Conservation (phyloP, 1,140 invertebrate species). For the Bradynema listronoti region DNA sequence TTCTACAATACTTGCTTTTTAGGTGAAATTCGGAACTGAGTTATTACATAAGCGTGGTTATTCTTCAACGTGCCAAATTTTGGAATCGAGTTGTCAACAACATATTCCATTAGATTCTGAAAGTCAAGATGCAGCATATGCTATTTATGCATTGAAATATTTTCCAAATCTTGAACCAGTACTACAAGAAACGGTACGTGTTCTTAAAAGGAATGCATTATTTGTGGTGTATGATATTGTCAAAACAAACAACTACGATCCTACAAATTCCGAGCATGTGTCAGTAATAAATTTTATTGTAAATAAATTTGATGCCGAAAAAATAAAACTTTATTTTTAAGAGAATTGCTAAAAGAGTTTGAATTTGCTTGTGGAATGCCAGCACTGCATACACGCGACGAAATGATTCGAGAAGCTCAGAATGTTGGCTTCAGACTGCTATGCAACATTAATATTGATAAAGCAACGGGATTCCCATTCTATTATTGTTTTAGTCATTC, state of each 20-base stretch:
- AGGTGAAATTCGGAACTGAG: slow-evolving; percentile 48
- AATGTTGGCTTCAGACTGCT: slow-evolving; percentile 38
- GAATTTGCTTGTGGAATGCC: slow-evolving; percentile 58
- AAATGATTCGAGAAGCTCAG: slow-evolving; percentile 41
- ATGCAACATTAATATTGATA: slow-evolving; percentile 38
- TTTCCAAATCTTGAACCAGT: slow-evolving; percentile 45
- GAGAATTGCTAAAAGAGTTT: slow-evolving; percentile 45
- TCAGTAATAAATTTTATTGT: slow-evolving; percentile 20
- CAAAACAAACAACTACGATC: slow-evolving; percentile 51
- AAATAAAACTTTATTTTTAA: slow-evolving; percentile 24
- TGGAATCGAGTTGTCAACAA: slow-evolving; percentile 64
- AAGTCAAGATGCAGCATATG: slow-evolving; percentile 50
- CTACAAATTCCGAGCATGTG: slow-evolving; percentile 41
- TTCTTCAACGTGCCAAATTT: slow-evolving; percentile 32
- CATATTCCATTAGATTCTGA: slow-evolving; percentile 51
- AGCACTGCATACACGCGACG: slow-evolving; percentile 40
- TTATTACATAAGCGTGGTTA: slow-evolving; percentile 38
- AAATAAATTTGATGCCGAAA: slow-evolving; percentile 17
- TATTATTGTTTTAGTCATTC: slow-evolving; percentile 53
- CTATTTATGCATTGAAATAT: slow-evolving; percentile 55
- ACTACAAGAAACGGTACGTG: slow-evolving; percentile 39
- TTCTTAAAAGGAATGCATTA: slow-evolving; percentile 44
- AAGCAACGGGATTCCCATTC: slow-evolving; percentile 46
- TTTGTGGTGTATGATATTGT: slow-evolving; percentile 55
- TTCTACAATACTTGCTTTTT: slow-evolving; percentile 14